Conservation (phyloP, 1,140 invertebrate species). For the Delia radicum region DNA sequence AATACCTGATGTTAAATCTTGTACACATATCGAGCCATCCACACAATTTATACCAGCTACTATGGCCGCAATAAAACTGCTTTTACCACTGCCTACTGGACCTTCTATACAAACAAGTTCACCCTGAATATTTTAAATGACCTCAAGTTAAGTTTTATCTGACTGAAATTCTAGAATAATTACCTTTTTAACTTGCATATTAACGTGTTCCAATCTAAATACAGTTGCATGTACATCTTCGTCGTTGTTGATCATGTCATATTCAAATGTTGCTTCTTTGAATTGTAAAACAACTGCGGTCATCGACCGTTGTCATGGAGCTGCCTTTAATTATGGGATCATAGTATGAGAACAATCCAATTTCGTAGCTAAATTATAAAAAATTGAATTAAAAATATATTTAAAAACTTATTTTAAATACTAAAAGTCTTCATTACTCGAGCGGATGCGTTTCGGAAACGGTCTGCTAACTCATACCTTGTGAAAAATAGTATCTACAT, state of each 20-base stretch:
- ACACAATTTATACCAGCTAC: conserved; percentile 68
- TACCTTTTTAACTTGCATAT: conserved; percentile 44
- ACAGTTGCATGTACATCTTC: neutral
- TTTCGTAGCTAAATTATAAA: conserved; percentile 36
- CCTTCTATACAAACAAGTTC: conserved; percentile 71
- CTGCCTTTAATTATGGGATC: conserved; percentile 42
- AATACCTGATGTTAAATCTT: conserved; percentile 63
- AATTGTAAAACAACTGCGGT: conserved; percentile 41
- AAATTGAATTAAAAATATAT: no score
- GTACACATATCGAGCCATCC: conserved; percentile 63
- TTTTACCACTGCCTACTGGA: conserved; percentile 75
- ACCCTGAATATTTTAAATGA: conserved; percentile 45
- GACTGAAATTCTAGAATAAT: neutral
- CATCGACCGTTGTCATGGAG: conserved; percentile 16
- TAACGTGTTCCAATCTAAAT: conserved; percentile 44
- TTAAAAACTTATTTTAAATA: no score
- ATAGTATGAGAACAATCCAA: conserved; percentile 51
- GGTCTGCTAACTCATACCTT: no score
- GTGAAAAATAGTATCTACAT: no score
- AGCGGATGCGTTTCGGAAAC: no score
- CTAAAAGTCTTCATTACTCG: no score
- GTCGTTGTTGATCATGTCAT: conserved; percentile 29
- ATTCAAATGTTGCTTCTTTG: conserved; percentile 41
- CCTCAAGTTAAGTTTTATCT: neutral
- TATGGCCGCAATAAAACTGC: conserved; percentile 68